Evolutionary conservation across 2,797 vertebrate genomes (phyloP).

Genomic region (Tapera naevia): DNA sequence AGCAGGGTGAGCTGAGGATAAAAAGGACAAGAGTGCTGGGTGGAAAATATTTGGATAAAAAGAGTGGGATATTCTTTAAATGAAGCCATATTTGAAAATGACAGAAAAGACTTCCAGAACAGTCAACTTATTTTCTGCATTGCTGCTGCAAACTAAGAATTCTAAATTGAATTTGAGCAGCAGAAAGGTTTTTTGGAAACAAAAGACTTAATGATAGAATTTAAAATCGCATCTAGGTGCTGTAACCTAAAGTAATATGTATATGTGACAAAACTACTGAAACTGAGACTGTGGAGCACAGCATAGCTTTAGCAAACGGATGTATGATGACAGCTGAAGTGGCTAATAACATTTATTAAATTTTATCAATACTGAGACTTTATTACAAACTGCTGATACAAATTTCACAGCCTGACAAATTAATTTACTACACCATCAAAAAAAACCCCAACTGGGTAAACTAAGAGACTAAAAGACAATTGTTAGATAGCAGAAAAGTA

Average conservation of each 20-base stretch:
- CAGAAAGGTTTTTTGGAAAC: neutral
- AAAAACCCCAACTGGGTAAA: neutral
- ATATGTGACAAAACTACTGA: neutral
- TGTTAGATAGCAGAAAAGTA: neutral
- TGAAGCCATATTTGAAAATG: neutral
- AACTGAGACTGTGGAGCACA: fast-evolving
- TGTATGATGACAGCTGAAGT: neutral
- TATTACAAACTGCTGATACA: neutral
- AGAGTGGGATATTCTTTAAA: neutral
- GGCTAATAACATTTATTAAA: neutral
- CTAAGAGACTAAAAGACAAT: neutral
- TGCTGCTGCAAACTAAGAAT: neutral
- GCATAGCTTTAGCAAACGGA: fast-evolving
- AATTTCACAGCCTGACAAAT: neutral
- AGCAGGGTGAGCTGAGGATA: neutral
- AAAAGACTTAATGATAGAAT: neutral
- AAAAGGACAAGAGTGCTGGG: neutral
- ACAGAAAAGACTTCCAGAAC: neutral
- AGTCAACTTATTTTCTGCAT: neutral
- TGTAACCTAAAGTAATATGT: neutral
- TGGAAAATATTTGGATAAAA: neutral
- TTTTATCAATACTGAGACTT: neutral
- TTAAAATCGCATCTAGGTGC: neutral
- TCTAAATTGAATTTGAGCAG: neutral
- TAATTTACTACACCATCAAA: neutral